Evolutionary conservation across 37 sponge, comb jelly and placozoan species (phyloP), one percentile per base, ranked within the genome.

Genomic region (Beroe ovata): DNA sequence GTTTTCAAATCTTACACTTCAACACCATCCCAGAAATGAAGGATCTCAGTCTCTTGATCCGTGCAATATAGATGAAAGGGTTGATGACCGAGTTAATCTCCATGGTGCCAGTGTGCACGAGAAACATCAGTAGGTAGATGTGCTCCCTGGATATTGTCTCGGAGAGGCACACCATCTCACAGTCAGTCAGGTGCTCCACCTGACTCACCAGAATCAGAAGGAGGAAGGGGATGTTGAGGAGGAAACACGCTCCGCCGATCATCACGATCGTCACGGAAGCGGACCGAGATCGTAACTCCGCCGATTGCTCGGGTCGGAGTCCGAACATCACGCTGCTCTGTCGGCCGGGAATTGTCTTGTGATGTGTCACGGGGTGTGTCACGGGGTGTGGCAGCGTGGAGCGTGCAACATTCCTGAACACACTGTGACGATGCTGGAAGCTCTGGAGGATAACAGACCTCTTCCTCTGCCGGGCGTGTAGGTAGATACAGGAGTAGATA

Each of bases 61-160:
- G 29, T 4, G 32, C 25, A 37, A 66, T 66, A 18, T 66, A 66
- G 18, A 66, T 11, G 1, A 66, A 14, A 1, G 69, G 69, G 35
- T 66, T 66, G 30, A 66, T 66, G 16, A 66, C 69, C 1, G 69
- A 29, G 69, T 66, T 66, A 26, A 66, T 25, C 36, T 66, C 69
- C 25, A 66, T 66, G 30, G 69, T 30, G 8, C 69, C 69, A 2
- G 69, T 66, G 69, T 66, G 69, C 8, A 66, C 30, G 35, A 66
- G 2, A 18, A 66, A 66, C 35, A 66, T 66, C 2, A 66, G 3
- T 18, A 66, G 16, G 1, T 34, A 30, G 36, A 66, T 29, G 35
- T 66, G 25, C 36, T 66, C 35, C 1, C 2, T 4, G 6, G 69
- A 34, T 34, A 66, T 30, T 30, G 30, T 66, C 25, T 32, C 35